These are phyloP conservation scores for Amphilophus citrinellus DNA, from an alignment of 2,113 vertebrate species.

Conservation along the genomic window DNA sequence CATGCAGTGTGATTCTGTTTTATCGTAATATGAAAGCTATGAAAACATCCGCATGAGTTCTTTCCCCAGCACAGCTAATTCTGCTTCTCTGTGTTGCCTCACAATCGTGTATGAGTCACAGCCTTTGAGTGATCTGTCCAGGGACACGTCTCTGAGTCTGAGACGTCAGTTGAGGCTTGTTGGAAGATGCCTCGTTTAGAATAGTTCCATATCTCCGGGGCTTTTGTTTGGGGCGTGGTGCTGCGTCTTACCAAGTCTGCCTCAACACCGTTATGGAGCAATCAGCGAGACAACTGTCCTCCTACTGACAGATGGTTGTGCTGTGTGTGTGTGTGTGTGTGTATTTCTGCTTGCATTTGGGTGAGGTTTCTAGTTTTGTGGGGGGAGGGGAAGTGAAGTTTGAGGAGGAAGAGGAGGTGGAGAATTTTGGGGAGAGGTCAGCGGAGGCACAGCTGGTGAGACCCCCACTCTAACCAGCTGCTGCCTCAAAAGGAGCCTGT, in stretches of 20 bases:
- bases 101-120: conserved; percentile 30
- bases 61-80: not conserved
- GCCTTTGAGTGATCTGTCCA: conserved; percentile 10
- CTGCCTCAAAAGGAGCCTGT: conserved; percentile 77
- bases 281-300: conserved; percentile 60
- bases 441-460: conserved; percentile 82
- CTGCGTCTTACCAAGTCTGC: conserved; percentile 26
- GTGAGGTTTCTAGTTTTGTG: conserved; percentile 41
- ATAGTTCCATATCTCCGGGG: conserved; percentile 45
- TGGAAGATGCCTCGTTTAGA: conserved; percentile 45
- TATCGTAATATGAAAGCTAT: not conserved
- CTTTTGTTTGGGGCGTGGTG: conserved; percentile 41
- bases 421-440: conserved; percentile 70
- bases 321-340: not conserved
- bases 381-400: conserved; percentile 50
- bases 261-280: conserved; percentile 51
- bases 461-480: conserved; percentile 80
- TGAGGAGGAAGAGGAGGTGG: conserved; percentile 42
- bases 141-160: conserved; percentile 1
- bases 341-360: conserved; percentile 63
- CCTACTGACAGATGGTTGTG: conserved; percentile 69
- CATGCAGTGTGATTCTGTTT: not conserved
- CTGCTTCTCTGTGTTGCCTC: conserved; percentile 1
- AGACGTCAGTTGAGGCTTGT: conserved; percentile 34
- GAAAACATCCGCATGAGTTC: not conserved